Evolutionary conservation across 2,888 invertebrate genomes (phyloP), one percentile per base, ranked within the genome.

Genomic region (Atethmia centrago): DNA sequence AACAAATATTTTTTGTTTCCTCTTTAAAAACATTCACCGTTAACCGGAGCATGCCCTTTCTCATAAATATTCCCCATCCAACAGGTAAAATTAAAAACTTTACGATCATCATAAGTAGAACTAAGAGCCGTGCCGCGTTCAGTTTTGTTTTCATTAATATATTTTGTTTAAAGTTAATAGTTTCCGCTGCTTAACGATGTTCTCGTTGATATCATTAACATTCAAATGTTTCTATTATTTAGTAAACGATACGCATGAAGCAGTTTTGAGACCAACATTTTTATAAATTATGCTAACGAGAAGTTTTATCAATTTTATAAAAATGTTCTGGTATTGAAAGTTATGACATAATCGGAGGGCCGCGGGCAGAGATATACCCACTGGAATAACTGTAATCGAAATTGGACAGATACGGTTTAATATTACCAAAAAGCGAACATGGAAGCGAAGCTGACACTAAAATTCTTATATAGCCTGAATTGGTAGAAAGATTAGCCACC

Each of bases 171-270:
- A 80, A 77, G 78, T 78, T 80, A 86, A 82, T 85, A 82, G 85
- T 87, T 85, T 88, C 90, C 87, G 87, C 72, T 82, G 67, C 72
- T 83, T 81, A 87, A 88, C 78, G 83, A 77, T 68, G 70, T 76
- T 75, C 79, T 61, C 79, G 53, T 86, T 81, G 77, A 78, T 80
- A 64, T 69, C 59, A 88, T 90, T 88, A 85, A 85, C 83, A 88
- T 87, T 84, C 78, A 42, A 88, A 89, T 86, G 78, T 83, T 86
- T 88, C 85, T 82, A 87, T 88, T 84, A 86, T 82, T 82, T 79
- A 79, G 72, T 80, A 80, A 87, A 72, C 65, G 77, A 69, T 76
- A 74, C 71, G 83, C 76, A 79, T 64, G 31, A 58, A 80, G 80
- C 86, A 63, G 55, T 77, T 77, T 72, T 56, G 28, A 19, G 71